A percentile compares a stretch with the other conserved stretches of the same genome.
These are phyloP conservation scores for Cirrhinus molitorella DNA, from an alignment of 2,797 vertebrate genomes.

Conservation along the genomic window DNA sequence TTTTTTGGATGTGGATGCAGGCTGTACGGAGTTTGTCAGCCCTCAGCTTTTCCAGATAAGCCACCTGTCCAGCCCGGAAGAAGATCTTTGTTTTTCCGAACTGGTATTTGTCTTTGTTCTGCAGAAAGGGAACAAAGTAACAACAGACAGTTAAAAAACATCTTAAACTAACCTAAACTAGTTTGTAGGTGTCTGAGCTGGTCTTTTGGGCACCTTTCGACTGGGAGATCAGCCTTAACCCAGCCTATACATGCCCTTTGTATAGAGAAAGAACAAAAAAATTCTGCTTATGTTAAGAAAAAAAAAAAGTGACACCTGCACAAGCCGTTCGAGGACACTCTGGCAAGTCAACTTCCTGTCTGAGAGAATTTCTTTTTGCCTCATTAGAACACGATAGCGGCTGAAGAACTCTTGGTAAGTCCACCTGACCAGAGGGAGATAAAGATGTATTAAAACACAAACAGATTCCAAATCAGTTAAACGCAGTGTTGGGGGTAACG, in stretches of 20 bases:
- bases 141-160: neutral
- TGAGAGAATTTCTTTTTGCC: slow-evolving; percentile 87
- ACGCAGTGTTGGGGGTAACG: no score
- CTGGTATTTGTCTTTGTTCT: slow-evolving; percentile 95
- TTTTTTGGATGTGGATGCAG: slow-evolving; percentile 96
- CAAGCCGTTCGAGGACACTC: slow-evolving; percentile 89
- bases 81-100: slow-evolving; percentile 99
- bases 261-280: neutral
- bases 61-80: slow-evolving; percentile 97
- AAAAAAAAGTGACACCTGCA: slow-evolving; percentile 80
- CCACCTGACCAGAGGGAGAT: slow-evolving; percentile 82
- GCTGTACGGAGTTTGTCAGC: slow-evolving; percentile 91
- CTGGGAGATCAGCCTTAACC: neutral
- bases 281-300: neutral
- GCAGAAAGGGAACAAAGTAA: slow-evolving; percentile 19
- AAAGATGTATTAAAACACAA: neutral
- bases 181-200: neutral
- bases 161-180: neutral
- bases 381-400: slow-evolving; percentile 96
- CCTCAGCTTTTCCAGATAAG: slow-evolving; percentile 95
- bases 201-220: neutral
- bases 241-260: neutral
- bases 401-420: slow-evolving; percentile 97
- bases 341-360: slow-evolving; percentile 92
- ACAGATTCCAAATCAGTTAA: neutral